Evolutionary conservation across 2,113 vertebrate genomes (phyloP), one percentile per base, ranked within the genome.

Genomic region (Xyrauchen texanus): DNA sequence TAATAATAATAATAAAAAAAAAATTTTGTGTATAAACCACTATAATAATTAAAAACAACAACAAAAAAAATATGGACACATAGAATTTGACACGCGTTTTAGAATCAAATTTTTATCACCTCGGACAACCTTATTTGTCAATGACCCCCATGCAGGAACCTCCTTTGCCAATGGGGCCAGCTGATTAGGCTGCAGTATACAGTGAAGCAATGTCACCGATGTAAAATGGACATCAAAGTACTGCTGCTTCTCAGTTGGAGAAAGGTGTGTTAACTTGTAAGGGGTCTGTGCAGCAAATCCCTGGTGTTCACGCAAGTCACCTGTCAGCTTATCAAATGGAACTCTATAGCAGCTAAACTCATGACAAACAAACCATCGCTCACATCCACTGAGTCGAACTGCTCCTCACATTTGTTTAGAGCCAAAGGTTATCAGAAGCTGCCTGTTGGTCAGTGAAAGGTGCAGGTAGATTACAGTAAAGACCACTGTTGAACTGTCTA

Each of bases 401-500:
- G 21, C 21, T 52, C 76, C 21, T 71, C 55, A 65, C 67, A 67
- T 58, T 53, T 67, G 55, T 68, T 68, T 53, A 7, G 58, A 68
- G 21, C 68, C 44, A 68, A 46, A 74, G 74, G 69, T 82, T 80
- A 85, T 85, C 83, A 68, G 72, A 12, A 69, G 5, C 68, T 72
- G 80, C 67, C 79, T 58, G 65, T 53, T 21, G 66, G 62, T 34
- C 34, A 70, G 34, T 3, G 63, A 45, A n/a, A 63, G 5, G 15
- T 60, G 15, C 60, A 72, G 55, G 55, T 57, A n/a, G 67, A 72
- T 49, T 65, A 10, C 16, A 73, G 21, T 77, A 67, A 46, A 77
- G 66, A 46, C 9, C 3, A 21, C 42, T 4, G 15, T 57, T 67
- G 69, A 77, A 45, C 55, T n/a, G 63, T 42, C 55, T 73, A 70